Conservation (phyloP, 2,888 invertebrate species). For the Mycalesis mineus region DNA sequence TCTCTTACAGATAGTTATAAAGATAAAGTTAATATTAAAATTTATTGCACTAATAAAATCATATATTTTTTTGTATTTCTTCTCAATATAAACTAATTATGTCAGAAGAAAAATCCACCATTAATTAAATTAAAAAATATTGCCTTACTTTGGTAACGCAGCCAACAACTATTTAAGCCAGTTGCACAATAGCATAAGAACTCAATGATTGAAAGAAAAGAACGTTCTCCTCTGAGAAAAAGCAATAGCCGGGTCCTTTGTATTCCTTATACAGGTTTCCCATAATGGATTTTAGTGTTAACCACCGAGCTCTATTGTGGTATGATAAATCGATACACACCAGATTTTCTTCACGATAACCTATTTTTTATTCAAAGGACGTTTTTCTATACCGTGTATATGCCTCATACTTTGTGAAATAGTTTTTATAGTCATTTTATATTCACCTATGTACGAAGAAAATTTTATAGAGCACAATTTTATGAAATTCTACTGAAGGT, state of each 20-base stretch:
- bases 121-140: no score
- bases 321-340: slow-evolving; percentile 7
- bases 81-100: no score
- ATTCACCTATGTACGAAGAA: no score
- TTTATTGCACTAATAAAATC: no score
- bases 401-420: no score
- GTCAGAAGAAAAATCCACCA: no score
- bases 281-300: slow-evolving; percentile 6
- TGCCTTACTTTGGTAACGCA: no score
- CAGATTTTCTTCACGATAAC: not conserved
- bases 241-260: not conserved
- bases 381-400: not conserved
- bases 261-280: not conserved
- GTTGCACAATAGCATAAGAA: not conserved
- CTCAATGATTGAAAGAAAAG: not conserved
- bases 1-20: no score
- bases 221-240: not conserved
- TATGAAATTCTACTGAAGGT: no score
- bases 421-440: not conserved
- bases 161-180: not conserved
- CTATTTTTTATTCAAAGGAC: not conserved
- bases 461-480: no score
- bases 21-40: no score
- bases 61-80: no score
- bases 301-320: slow-evolving; percentile 2